These are phyloP conservation scores for Redunca redunca DNA, from an alignment of 2,113 vertebrate species.

Conservation along the genomic window DNA sequence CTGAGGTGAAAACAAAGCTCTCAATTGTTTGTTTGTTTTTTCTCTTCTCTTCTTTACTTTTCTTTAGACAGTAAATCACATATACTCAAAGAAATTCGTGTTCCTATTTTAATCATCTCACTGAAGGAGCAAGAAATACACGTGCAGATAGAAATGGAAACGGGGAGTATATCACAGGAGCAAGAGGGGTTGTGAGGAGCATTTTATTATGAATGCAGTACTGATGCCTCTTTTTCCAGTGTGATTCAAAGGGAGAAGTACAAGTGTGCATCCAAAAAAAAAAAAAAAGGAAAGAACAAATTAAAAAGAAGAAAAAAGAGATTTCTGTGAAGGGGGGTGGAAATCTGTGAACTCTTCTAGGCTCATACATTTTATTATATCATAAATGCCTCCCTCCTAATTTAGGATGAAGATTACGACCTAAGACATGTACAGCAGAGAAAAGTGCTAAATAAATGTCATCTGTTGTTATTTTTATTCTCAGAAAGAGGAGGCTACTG, in stretches of 20 bases:
- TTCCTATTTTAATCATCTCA: neutral
- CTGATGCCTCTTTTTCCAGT: neutral
- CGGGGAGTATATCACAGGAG: rapidly evolving
- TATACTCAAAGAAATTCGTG: neutral
- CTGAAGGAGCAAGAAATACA: neutral
- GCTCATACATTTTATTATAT: neutral
- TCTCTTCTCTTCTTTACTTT: neutral
- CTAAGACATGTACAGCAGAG: neutral
- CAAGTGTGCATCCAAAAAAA: neutral
- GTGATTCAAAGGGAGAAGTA: neutral
- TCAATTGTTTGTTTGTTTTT: neutral
- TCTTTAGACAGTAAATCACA: neutral
- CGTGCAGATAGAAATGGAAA: neutral
- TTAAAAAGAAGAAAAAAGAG: neutral
- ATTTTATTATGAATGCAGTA: neutral
- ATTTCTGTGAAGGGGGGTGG: neutral
- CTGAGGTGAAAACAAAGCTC: neutral
- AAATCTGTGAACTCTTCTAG: neutral
- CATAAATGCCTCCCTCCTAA: neutral
- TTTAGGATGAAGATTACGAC: neutral
- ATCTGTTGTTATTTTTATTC: neutral
- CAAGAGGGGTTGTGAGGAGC: neutral
- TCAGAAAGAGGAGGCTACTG: neutral
- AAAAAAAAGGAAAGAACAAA: neutral
- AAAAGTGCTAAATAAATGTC: neutral